phyloP scores from a whole-genome alignment of 2,888 invertebrate species.

The Cactoblastis cactorum region DNA sequence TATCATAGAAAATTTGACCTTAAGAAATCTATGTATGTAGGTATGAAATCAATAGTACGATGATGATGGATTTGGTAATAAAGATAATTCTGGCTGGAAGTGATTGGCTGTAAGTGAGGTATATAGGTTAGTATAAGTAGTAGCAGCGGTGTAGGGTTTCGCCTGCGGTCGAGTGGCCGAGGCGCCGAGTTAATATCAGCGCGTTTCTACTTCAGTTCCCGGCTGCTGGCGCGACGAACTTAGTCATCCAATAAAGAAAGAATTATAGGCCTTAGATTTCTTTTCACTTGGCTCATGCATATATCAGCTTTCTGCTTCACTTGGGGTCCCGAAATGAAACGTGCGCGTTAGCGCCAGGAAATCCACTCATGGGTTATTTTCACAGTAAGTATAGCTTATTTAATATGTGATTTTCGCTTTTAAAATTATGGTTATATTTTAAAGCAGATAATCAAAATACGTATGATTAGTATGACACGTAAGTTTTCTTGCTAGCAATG shows the following conservation, averaged over 20 bases:
- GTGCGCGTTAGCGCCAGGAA: conserved; percentile 9
- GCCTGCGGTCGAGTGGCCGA: conserved; percentile 59
- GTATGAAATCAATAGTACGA: no score
- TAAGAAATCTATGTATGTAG: no score
- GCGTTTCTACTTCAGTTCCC: conserved; percentile 44
- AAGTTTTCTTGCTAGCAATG: no score
- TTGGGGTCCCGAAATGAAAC: conserved; percentile 12
- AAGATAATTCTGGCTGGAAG: background rate
- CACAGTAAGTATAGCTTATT: no score
- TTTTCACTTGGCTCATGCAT: conserved; percentile 8
- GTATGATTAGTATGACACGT: no score
- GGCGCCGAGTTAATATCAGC: conserved; percentile 49
- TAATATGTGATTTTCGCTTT: background rate
- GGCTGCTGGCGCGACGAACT: conserved; percentile 10
- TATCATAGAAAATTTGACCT: no score
- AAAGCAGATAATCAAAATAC: background rate
- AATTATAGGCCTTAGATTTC: conserved; percentile 9
- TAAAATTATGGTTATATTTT: background rate
- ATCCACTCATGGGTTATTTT: background rate
- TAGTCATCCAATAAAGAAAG: conserved; percentile 7
- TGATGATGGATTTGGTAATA: no score
- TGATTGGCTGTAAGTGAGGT: background rate
- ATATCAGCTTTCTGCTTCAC: conserved; percentile 11
- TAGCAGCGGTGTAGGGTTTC: conserved; percentile 50
- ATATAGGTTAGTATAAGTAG: conserved; percentile 35